Percentiles rank a stretch among this genome's conserved stretches.
Conservation (phyloP, 2,113 vertebrate genomes). For the Brienomyrus longianalis region DNA sequence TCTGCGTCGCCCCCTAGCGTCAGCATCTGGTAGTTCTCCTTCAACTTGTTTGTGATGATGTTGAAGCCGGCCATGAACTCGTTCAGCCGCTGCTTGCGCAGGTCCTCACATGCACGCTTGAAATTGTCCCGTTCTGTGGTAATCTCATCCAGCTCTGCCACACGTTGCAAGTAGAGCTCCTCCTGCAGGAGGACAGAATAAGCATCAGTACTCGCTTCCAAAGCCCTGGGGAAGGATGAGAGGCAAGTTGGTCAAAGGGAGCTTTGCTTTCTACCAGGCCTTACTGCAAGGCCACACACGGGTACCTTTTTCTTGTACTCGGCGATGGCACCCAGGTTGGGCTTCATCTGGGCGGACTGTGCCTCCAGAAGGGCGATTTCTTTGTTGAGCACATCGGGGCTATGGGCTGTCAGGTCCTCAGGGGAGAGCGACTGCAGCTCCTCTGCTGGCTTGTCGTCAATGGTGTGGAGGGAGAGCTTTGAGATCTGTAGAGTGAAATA, state of each 20-base stretch:
- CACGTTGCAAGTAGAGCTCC: conserved; percentile 83
- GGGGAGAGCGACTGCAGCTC: conserved; percentile 59
- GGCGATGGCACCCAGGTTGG: conserved; percentile 81
- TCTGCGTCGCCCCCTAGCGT: conserved; percentile 93
- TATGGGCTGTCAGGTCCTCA: conserved; percentile 63
- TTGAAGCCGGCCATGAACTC: conserved; percentile 97
- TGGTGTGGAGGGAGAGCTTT: conserved; percentile 69
- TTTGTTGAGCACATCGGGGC: conserved; percentile 70
- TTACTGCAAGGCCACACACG: background rate
- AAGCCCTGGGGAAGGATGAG: background rate
- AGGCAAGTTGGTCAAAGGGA: background rate
- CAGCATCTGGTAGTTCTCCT: conserved; percentile 98
- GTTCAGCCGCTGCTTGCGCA: conserved; percentile 85
- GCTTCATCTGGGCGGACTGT: conserved; percentile 73
- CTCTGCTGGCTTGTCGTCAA: conserved; percentile 67
- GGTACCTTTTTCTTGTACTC: conserved; percentile 85
- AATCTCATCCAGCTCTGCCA: conserved; percentile 82
- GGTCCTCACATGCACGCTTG: conserved; percentile 75
- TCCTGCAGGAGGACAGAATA: conserved; percentile 60
- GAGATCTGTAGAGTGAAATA: conserved; percentile 59
- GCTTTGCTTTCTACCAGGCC: background rate
- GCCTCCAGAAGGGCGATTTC: conserved; percentile 82
- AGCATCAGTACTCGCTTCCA: background rate
- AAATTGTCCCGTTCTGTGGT: conserved; percentile 79
- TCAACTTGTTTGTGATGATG: conserved; percentile 90